These are phyloP conservation scores for Lasioglossum vierecki DNA, from an alignment of 2,888 invertebrate species.

Conservation along the genomic window DNA sequence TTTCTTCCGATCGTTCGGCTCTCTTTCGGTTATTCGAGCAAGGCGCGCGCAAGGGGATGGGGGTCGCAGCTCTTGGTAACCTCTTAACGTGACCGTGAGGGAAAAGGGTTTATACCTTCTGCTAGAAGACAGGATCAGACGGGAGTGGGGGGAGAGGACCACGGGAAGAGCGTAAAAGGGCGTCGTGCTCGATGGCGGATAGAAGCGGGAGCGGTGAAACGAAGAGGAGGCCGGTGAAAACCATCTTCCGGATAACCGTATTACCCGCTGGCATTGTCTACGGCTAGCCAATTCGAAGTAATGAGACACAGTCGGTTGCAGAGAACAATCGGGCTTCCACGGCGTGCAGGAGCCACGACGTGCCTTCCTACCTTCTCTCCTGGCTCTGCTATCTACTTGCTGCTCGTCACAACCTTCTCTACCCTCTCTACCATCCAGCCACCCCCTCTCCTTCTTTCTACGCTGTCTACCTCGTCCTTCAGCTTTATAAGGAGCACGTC, in stretches of 20 bases:
- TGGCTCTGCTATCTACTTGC: slow-evolving; percentile 41
- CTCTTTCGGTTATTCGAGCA: slow-evolving; percentile 26
- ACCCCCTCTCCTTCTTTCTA: slow-evolving; percentile 4
- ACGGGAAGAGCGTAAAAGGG: slow-evolving; percentile 57
- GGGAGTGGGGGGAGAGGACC: not conserved
- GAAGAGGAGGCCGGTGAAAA: slow-evolving; percentile 71
- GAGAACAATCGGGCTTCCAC: slow-evolving; percentile 80
- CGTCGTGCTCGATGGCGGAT: slow-evolving; percentile 40
- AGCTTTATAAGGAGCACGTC: slow-evolving; percentile 74
- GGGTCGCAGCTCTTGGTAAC: slow-evolving; percentile 32
- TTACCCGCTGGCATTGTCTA: slow-evolving; percentile 81
- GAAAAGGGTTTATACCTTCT: slow-evolving; percentile 63
- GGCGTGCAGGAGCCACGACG: slow-evolving; percentile 70
- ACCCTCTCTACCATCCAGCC: not conserved
- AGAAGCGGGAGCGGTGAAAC: slow-evolving; percentile 50
- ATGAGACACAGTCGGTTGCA: slow-evolving; percentile 81
- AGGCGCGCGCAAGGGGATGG: not conserved
- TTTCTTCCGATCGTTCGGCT: slow-evolving; percentile 15
- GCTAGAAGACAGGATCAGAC: not conserved
- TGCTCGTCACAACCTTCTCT: slow-evolving; percentile 62
- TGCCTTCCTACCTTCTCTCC: slow-evolving; percentile 70
- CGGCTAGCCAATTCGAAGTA: slow-evolving; percentile 82
- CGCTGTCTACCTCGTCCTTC: slow-evolving; percentile 37
- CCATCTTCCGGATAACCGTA: slow-evolving; percentile 79
- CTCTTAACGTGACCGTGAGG: slow-evolving; percentile 49